Percentiles rank a stretch among this genome's conserved stretches.
Evolutionary conservation across 2,888 invertebrate species (phyloP).

Genomic region (Timema podura): DNA sequence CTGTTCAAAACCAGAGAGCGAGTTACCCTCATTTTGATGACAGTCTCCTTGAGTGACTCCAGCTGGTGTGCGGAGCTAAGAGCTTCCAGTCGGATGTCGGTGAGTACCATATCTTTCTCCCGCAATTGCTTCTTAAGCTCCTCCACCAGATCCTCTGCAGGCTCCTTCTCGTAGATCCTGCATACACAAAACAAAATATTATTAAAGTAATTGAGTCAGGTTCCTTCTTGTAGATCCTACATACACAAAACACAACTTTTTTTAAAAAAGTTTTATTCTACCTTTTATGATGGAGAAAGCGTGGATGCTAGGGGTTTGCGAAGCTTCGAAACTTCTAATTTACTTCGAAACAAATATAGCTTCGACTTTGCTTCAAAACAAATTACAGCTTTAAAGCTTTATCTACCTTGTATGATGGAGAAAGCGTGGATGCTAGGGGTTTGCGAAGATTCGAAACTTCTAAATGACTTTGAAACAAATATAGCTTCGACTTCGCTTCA

Average conservation of each 20-base stretch:
- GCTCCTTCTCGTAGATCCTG: constrained; percentile 32
- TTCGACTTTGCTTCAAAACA: no score
- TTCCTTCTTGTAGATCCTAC: constrained; percentile 31
- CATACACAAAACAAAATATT: neutral
- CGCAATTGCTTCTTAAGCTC: constrained; percentile 89
- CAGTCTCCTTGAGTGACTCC: constrained; percentile 92
- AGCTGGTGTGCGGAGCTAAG: constrained; percentile 95
- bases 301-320: no score
- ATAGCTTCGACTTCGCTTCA: no score
- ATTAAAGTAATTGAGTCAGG: neutral
- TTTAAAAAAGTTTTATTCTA: no score
- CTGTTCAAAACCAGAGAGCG: neutral
- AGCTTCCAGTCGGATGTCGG: constrained; percentile 94
- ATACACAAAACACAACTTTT: constrained; percentile 12
- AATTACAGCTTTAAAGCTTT: no score
- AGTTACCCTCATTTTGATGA: constrained; percentile 91
- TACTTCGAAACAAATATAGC: no score
- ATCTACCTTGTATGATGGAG: no score
- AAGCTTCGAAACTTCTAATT: no score
- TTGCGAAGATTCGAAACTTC: no score
- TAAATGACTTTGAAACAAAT: no score
- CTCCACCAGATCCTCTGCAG: constrained; percentile 52
- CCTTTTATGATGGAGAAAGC: no score
- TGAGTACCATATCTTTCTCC: constrained; percentile 93
- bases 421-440: no score